Evolutionary conservation across 1,140 invertebrate species (phyloP).

Genomic region (Lepidostoma basale): DNA sequence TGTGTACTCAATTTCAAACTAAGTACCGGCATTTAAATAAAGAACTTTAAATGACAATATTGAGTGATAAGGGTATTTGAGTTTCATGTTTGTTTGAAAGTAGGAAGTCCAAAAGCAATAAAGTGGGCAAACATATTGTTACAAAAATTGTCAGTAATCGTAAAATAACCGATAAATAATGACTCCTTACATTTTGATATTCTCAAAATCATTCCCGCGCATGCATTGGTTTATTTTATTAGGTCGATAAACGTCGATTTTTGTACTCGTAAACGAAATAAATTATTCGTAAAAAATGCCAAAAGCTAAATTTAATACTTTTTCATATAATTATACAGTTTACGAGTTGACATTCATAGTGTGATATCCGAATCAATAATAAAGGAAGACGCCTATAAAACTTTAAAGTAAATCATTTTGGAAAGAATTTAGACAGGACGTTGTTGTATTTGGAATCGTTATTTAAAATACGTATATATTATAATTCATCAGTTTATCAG

Average conservation of each 20-base stretch:
- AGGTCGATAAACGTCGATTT: conserved; percentile 4
- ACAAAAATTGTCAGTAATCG: neutral
- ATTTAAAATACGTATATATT: no score
- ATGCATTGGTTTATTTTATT: conserved; percentile 15
- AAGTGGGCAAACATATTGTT: neutral
- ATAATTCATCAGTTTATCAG: no score
- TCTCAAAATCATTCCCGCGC: neutral
- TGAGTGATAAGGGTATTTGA: no score
- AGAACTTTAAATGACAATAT: no score
- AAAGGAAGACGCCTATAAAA: no score
- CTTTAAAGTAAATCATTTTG: no score
- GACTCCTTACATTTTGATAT: conserved; percentile 1
- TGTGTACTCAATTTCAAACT: no score
- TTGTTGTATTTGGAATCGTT: no score
- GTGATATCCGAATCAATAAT: no score
- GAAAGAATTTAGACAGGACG: no score
- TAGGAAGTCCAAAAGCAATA: neutral
- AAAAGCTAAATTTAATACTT: conserved; percentile 10
- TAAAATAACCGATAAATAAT: conserved; percentile 26
- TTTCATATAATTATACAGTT: conserved; percentile 13
- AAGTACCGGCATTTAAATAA: no score
- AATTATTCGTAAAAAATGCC: conserved; percentile 19
- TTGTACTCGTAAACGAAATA: conserved; percentile 3
- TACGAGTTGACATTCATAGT: neutral
- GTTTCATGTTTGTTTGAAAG: no score